Conservation (phyloP, 2,113 vertebrate genomes). For the Rhodinocichla rosea region DNA sequence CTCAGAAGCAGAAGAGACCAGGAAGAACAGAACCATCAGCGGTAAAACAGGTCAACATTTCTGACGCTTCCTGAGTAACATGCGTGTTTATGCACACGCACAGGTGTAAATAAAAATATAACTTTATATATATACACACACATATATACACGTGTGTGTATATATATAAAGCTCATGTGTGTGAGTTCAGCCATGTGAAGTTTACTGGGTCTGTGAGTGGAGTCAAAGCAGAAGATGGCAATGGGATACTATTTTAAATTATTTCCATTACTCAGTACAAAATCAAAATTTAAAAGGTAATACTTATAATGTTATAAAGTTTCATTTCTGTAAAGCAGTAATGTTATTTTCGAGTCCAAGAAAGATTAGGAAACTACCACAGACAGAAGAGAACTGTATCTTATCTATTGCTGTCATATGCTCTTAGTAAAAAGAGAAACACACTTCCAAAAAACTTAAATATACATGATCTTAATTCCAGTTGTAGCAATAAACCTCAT, state of each 20-base stretch:
- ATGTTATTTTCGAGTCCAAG: not conserved
- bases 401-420: not conserved
- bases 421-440: not conserved
- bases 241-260: not conserved
- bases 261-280: not conserved
- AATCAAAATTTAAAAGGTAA: not conserved
- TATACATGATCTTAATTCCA: not conserved
- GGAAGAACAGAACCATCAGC: not conserved
- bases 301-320: not conserved
- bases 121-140: rapidly evolving
- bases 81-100: not conserved
- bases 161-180: no score
- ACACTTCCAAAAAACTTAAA: not conserved
- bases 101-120: not conserved
- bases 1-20: not conserved
- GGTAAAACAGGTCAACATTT: not conserved
- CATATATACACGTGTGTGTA: not conserved
- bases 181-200: not conserved
- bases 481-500: not conserved
- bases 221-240: not conserved
- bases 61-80: not conserved
- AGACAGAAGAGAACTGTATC: not conserved
- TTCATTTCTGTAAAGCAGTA: not conserved
- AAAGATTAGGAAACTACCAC: not conserved
- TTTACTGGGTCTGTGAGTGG: not conserved